Conservation (phyloP, 2,888 invertebrate species). For the Coecobrya sp. region DNA sequence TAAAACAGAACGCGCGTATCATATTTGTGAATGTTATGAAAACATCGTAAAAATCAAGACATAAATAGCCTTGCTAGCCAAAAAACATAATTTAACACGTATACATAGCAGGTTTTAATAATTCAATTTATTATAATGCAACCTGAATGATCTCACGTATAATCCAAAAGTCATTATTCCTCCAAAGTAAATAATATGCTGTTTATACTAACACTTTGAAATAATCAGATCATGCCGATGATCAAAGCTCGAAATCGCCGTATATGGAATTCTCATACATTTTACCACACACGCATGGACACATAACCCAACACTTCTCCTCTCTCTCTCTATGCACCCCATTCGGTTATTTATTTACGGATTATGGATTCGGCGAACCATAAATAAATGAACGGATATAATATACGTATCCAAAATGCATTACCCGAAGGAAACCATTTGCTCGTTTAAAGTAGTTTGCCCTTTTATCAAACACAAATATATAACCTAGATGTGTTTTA, state of each 20-base stretch:
- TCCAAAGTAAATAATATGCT: neutral
- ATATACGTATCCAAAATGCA: neutral
- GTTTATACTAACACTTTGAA: neutral
- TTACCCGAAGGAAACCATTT: neutral
- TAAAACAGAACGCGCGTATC: constrained; percentile 5
- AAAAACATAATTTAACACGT: neutral
- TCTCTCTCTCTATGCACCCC: neutral
- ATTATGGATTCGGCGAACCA: constrained; percentile 34
- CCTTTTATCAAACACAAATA: neutral
- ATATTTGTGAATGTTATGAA: neutral
- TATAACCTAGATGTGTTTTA: neutral
- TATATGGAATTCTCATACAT: neutral
- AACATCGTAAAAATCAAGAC: neutral
- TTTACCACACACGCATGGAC: neutral
- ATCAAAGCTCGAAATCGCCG: neutral
- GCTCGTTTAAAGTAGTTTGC: neutral
- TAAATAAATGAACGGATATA: constrained; percentile 13
- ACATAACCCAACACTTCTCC: neutral
- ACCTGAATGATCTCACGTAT: neutral
- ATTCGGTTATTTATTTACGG: neutral
- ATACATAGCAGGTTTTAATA: neutral
- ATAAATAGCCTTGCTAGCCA: neutral
- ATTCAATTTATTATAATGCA: neutral
- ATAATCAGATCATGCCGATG: neutral
- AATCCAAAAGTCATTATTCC: neutral